These are phyloP conservation scores for Eolophus roseicapilla DNA, from an alignment of 2,113 vertebrate species.

Conservation along the genomic window DNA sequence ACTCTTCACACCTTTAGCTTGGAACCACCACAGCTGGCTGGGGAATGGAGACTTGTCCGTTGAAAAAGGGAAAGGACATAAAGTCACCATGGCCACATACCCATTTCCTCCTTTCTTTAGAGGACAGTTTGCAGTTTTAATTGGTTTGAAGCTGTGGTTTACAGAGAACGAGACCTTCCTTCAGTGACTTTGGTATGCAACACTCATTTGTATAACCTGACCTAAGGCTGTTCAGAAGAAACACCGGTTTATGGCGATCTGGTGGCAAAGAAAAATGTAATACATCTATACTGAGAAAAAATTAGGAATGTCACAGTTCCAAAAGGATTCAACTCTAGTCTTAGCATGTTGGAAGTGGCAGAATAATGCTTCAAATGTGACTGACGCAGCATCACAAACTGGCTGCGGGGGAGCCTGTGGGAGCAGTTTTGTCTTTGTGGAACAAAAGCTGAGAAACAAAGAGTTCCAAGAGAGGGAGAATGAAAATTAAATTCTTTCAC, in stretches of 20 bases:
- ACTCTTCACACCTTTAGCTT: not conserved
- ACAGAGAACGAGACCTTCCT: not conserved
- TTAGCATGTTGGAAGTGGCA: not conserved
- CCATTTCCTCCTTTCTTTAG: not conserved
- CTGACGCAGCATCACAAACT: not conserved
- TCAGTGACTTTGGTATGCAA: not conserved
- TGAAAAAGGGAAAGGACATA: not conserved
- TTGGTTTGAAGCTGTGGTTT: not conserved
- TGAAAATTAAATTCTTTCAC: not conserved
- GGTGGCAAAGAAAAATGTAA: not conserved
- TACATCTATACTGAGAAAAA: not conserved
- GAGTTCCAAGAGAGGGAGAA: not conserved
- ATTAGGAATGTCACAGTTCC: not conserved
- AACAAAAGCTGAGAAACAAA: not conserved
- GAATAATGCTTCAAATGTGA: not conserved
- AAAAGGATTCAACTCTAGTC: not conserved
- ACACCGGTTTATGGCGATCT: rapidly evolving
- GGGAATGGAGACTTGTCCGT: not conserved
- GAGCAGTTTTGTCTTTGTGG: not conserved
- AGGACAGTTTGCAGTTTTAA: not conserved
- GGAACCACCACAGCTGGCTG: not conserved
- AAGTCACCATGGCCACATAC: not conserved
- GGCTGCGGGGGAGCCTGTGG: not conserved
- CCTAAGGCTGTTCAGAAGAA: not conserved
- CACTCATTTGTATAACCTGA: not conserved